A percentile compares a stretch with the other conserved stretches of the same genome.
These are phyloP conservation scores for Lasius fuliginosus DNA, from an alignment of 2,888 invertebrate genomes.

Conservation along the genomic window DNA sequence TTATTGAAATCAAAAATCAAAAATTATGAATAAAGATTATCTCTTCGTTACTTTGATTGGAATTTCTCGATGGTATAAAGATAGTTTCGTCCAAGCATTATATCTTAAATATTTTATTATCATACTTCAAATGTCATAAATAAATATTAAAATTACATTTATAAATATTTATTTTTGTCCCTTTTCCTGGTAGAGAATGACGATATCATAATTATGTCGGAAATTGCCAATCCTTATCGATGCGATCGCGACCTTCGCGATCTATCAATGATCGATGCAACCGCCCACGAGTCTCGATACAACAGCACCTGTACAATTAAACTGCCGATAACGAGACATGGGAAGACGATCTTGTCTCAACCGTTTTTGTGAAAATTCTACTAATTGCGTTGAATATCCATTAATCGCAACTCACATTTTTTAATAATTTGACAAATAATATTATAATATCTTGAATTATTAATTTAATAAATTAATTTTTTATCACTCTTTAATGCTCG, in stretches of 20 bases:
- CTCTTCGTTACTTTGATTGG: not conserved
- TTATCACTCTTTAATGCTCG: not conserved
- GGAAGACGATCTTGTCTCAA: not conserved
- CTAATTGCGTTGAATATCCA: not conserved
- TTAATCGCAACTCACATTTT: not conserved
- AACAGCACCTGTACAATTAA: slow-evolving; percentile 24
- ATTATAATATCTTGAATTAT: slow-evolving; percentile 5
- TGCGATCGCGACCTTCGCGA: slow-evolving; percentile 27
- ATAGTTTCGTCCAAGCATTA: not conserved
- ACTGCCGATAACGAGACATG: slow-evolving; percentile 8
- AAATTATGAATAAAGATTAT: no score
- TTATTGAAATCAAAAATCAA: no score
- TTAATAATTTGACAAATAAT: not conserved
- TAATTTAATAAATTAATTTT: slow-evolving; percentile 10
- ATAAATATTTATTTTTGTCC: not conserved
- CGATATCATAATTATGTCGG: not conserved
- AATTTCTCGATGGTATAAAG: not conserved
- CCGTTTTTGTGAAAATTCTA: not conserved
- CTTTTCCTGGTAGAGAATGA: not conserved
- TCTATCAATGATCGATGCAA: slow-evolving; percentile 35
- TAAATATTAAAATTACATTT: not conserved
- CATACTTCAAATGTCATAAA: not conserved
- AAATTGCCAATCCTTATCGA: slow-evolving; percentile 38
- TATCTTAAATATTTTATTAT: not conserved
- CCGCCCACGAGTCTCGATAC: not conserved